Evolutionary conservation across 2,113 vertebrate genomes (phyloP), one percentile per base, ranked within the genome.

Genomic region (Ptilonorhynchus violaceus): DNA sequence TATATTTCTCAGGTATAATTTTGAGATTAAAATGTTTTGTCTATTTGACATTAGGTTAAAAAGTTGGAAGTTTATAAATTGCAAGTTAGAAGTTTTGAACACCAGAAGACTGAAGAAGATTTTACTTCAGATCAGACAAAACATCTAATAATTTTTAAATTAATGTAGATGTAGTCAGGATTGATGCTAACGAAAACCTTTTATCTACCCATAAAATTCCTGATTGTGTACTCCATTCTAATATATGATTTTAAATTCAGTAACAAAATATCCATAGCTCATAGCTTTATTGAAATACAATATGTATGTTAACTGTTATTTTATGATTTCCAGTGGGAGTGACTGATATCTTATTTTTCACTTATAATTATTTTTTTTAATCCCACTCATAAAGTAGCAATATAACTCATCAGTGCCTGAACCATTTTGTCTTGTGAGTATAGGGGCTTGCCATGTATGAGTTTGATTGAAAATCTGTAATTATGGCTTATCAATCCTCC

Each of bases 391-490:
- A 87, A 96, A 89, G 7, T 33, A 88, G 9, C 35, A 63, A 22
- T 69, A 84, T 84, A 92, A 87, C 20, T 89, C 74, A 93, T 8
- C 56, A 86, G 52, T 81, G 27, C 27, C 24, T 69, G 58, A 25
- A 49, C 30, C 42, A 64, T 37, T 92, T 91, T 92, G 39, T 68
- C 44, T 86, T 91, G n/a, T 46, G 50, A 89, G 35, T 92, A 80
- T 59, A 63, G 30, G 49, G 7, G 5, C 55, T 89, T 93, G 17
- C 31, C 83, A 76, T 22, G 37, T 80, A 67, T 67, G 55, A 49
- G 19, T 93, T 95, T 94, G 75, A 96, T 89, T n/a, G 50, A 89
- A 96, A 90, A 96, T 77, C 30, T 76, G 15, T 64, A 41, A 37
- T 82, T 82, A 50, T 10, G 5, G 49, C 2, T 75, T 81, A 50